These are phyloP conservation scores for Potorous gilbertii DNA, from an alignment of 2,797 vertebrate genomes.

Conservation along the genomic window DNA sequence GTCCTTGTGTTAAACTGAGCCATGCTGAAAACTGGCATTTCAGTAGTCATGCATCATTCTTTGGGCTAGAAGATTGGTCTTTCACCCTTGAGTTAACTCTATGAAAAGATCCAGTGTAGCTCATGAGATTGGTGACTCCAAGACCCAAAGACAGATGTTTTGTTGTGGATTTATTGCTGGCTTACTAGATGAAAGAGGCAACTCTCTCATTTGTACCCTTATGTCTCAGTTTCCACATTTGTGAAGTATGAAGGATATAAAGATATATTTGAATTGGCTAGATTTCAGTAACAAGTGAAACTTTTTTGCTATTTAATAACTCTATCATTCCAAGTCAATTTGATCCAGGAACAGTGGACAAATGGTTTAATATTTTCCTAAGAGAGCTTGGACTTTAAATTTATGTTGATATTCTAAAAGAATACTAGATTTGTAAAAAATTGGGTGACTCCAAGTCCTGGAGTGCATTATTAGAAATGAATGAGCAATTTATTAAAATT, in stretches of 20 bases:
- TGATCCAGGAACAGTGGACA: background rate
- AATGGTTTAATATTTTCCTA: slow-evolving; percentile 6
- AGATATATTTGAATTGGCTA: background rate
- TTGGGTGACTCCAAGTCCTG: background rate
- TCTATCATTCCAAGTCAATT: background rate
- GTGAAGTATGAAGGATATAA: background rate
- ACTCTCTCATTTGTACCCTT: background rate
- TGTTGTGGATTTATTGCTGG: background rate
- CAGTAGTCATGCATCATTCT: background rate
- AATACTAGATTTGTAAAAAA: background rate
- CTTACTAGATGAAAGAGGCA: background rate
- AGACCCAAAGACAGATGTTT: slow-evolving; percentile 1
- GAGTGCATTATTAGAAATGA: slow-evolving; percentile 8
- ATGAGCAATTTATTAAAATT: slow-evolving; percentile 24
- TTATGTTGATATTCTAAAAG: slow-evolving; percentile 43
- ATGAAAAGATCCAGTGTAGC: background rate
- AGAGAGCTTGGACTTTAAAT: background rate
- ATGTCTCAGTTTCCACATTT: background rate
- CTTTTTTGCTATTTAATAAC: slow-evolving; percentile 19
- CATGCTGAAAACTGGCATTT: background rate
- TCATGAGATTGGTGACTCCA: background rate
- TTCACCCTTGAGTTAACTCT: background rate
- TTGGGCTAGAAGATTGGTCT: background rate
- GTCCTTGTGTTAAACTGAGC: background rate
- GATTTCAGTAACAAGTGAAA: slow-evolving; percentile 11